Base-by-base conservation (phyloP, 2,888 invertebrate species). In the Amiota communis region DNA sequence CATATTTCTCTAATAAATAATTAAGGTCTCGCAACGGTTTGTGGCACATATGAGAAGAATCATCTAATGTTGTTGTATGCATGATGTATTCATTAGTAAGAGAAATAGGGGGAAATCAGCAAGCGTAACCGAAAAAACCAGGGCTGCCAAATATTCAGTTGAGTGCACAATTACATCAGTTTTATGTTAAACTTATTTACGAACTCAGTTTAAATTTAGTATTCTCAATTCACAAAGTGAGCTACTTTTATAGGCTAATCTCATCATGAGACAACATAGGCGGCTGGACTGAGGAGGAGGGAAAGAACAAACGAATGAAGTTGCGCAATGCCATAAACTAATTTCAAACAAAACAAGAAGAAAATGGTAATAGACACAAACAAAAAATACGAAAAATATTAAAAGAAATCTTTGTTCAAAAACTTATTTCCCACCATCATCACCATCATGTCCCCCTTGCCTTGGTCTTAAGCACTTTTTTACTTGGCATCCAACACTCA, bases 231-330 rank as follows among this genome's bases (percentile, higher is more conserved):
- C 36, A 36, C 36, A 36, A 36, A 36, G 36, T 36, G 36, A 68
- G 67, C 51, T 23, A 68, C 67, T 68, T 68, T 67, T 67, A 15
- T 68, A 53, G 53, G 67, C 51, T 23, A 68, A 68, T 68, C 20
- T 68, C n/a, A 68, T 68, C 65, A 65, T 10, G 15, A n/a, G 4
- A 65, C 47, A 48, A 53, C 13, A 53, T n/a, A 53, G n/a, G n/a
- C n/a, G n/a, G n/a, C n/a, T n/a, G 11, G 1, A 53, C 1, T n/a
- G n/a, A 53, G 53, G 15, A 53, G 53, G 15, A 53, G 53, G 11
- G 13, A 15, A 13, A 8, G 53, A 53, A 53, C 8, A 53, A 15
- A 53, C 65, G 9, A 11, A 68, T 48, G 53, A 68, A 65, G 23
- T 51, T 23, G 20, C 15, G 51, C 67, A 51, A 11, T 15, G 11